Evolutionary conservation across 2,113 vertebrate species (phyloP), one percentile per base, ranked within the genome.

Genomic region (Baryphthengus martii): DNA sequence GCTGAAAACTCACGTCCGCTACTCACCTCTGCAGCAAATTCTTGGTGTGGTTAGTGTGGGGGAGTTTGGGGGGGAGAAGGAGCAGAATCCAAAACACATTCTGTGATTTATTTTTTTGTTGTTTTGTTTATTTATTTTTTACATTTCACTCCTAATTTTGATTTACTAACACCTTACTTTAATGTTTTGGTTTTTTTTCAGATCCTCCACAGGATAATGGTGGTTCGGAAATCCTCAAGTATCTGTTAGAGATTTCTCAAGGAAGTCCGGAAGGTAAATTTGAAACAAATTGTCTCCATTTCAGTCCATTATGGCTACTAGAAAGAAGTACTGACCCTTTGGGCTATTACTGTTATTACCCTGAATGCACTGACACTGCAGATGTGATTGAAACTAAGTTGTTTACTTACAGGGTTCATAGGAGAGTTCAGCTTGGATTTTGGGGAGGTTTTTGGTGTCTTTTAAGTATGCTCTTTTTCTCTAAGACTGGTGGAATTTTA

Each of bases 171-270:
- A 68, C 2, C 16, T 85, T 76, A 17, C 44, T 23, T 25, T 84
- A 45, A n/a, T n/a, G n/a, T n/a, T n/a, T n/a, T n/a, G n/a, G n/a
- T n/a, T 21, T 77, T 85, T 77, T 84, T 97, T 61, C 96, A 99
- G 99, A 99, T 96, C 98, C 99, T 91, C 99, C 99, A 9, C 98
- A 98, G 93, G 99, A 99, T 96, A 99, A 98, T 20, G 99, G 99
- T 16, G 99, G 99, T 89, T 99, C 99, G 9, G 99, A 99, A 96
- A 99, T 99, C 91, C 98, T 99, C 2, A 99, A 98, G 28, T 99
- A 99, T 78, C 97, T 99, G 71, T 96, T 99, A 70, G 99, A 99
- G 97, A 98, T 99, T 94, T 99, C 99, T 55, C 98, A 99, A 96
- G 99, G 98, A 73, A 98, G 97, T 97, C 98, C 98, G 33, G 99